Conservation (phyloP, 2,113 vertebrate genomes). For the Larimichthys polyactis region DNA sequence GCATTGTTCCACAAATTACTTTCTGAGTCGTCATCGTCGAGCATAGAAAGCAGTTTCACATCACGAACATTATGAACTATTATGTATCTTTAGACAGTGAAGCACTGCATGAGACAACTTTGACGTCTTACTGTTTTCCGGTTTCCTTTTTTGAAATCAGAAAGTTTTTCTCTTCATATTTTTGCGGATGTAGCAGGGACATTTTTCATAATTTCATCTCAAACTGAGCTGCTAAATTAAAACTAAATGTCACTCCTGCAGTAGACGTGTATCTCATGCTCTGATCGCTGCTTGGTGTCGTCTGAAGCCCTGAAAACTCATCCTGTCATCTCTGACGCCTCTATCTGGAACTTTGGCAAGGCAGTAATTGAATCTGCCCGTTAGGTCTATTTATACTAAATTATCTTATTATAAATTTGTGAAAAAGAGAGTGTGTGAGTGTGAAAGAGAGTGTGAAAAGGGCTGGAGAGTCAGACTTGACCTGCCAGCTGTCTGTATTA, state of each 20-base stretch:
- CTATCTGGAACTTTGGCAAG: slow-evolving; percentile 24
- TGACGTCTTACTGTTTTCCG: background rate
- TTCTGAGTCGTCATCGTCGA: background rate
- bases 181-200: background rate
- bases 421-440: background rate
- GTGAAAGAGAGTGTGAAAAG: slow-evolving; percentile 11
- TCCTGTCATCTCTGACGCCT: slow-evolving; percentile 22
- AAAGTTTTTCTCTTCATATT: background rate
- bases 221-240: slow-evolving; percentile 13
- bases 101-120: background rate
- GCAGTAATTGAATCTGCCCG: slow-evolving; percentile 45
- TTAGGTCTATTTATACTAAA: slow-evolving; percentile 48
- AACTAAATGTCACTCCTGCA: slow-evolving; percentile 12
- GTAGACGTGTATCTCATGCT: slow-evolving; percentile 1
- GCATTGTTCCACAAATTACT: background rate
- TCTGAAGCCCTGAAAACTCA: slow-evolving; percentile 10
- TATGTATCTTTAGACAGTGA: background rate
- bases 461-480: slow-evolving; percentile 6
- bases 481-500: slow-evolving; percentile 18
- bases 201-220: background rate
- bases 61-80: background rate
- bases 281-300: background rate
- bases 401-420: slow-evolving; percentile 44
- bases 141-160: background rate
- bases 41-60: background rate